Percentiles rank a stretch among this genome's conserved stretches.
phyloP scores from a whole-genome alignment of 1,140 invertebrate species.

The Cyrtorhinus lividipennis region DNA sequence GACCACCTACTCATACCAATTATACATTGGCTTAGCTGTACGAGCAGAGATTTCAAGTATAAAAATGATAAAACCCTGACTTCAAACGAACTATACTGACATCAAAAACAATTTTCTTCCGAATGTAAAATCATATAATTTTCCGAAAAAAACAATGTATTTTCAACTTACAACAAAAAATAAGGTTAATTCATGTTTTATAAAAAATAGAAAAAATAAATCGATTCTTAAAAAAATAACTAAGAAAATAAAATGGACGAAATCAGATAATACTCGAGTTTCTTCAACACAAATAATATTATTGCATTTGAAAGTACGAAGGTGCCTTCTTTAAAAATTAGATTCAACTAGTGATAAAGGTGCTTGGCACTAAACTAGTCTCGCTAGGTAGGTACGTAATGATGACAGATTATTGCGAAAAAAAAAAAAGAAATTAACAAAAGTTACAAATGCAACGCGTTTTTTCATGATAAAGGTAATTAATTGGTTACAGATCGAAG shows the following conservation, averaged over 20 bases:
- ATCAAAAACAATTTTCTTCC: no score
- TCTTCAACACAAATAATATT: background rate
- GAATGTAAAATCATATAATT: no score
- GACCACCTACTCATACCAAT: no score
- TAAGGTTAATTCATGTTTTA: no score
- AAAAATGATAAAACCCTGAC: no score
- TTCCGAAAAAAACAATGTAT: background rate
- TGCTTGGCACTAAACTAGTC: conserved; percentile 2
- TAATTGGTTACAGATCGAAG: no score
- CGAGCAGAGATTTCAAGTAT: no score
- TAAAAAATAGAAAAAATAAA: background rate
- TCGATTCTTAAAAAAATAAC: background rate
- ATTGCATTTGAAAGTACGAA: conserved; percentile 1
- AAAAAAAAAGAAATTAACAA: background rate
- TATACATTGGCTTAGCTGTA: no score
- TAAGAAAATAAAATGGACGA: background rate
- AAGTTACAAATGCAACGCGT: background rate
- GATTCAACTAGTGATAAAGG: background rate
- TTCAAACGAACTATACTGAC: no score
- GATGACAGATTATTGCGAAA: background rate
- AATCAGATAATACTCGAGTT: conserved; percentile 2
- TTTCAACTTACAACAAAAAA: background rate
- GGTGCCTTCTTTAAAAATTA: background rate
- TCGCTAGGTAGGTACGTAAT: background rate
- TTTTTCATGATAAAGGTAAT: no score